Evolutionary conservation across 1,140 invertebrate genomes (phyloP).

Genomic region (Neoseiulus cucumeris): DNA sequence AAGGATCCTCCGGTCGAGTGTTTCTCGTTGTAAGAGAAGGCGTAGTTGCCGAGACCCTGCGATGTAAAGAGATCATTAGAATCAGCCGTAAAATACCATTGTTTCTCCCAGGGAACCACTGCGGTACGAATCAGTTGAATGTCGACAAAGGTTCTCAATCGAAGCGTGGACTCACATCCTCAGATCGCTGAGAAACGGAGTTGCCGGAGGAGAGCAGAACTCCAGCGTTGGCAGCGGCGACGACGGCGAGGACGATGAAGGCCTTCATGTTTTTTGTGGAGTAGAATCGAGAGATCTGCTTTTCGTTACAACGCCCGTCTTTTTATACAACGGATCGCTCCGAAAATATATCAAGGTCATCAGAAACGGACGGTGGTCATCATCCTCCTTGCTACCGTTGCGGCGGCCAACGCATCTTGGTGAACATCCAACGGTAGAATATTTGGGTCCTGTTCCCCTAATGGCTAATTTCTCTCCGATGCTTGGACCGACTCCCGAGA

Average conservation of each 20-base stretch:
- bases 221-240: background rate
- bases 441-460: too few species aligned
- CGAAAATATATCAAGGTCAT: too few species aligned
- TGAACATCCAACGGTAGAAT: too few species aligned
- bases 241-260: slow-evolving; percentile 2
- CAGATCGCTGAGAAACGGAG: background rate
- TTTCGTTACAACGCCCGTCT: background rate
- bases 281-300: background rate
- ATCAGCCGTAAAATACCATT: too few species aligned
- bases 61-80: background rate
- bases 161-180: background rate
- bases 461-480: too few species aligned
- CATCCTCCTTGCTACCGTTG: too few species aligned
- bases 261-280: background rate
- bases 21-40: slow-evolving; percentile 23
- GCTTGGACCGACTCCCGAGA: too few species aligned
- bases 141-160: too few species aligned
- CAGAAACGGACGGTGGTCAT: too few species aligned
- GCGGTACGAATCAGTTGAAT: too few species aligned
- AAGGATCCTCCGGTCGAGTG: slow-evolving; percentile 23
- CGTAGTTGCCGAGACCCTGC: slow-evolving; percentile 20
- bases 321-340: background rate
- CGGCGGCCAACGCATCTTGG: too few species aligned
- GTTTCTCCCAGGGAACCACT: too few species aligned
- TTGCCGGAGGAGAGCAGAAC: background rate